These are phyloP conservation scores for Perodicticus potto DNA, from an alignment of 2,797 vertebrate genomes.

Conservation along the genomic window DNA sequence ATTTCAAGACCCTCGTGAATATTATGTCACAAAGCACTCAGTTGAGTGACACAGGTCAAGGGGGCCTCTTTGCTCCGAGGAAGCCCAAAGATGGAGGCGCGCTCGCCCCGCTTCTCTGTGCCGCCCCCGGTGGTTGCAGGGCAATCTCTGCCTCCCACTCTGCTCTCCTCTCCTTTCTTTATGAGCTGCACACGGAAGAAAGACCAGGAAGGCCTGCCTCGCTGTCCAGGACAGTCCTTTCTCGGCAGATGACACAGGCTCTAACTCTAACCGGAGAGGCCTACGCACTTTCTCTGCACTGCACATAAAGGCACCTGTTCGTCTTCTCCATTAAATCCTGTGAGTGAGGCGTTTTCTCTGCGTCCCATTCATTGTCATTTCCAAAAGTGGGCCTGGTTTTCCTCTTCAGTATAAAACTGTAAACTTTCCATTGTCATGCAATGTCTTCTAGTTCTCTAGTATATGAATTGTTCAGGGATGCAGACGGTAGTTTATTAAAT, in stretches of 20 bases:
- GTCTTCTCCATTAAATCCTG: background rate
- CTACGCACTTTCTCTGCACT: background rate
- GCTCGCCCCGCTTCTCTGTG: background rate
- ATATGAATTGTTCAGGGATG: background rate
- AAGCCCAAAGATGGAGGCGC: background rate
- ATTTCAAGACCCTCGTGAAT: background rate
- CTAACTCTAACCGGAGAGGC: background rate
- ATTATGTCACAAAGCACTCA: background rate
- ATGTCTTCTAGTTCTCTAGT: background rate
- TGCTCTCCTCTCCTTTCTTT: no score
- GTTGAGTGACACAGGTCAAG: background rate
- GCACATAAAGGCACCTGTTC: background rate
- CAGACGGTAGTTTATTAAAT: background rate
- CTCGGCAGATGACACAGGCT: background rate
- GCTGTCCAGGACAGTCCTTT: background rate
- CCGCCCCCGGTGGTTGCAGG: accelerated
- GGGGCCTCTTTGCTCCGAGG: background rate
- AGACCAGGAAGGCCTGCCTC: background rate
- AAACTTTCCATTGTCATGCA: background rate
- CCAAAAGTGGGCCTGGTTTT: background rate
- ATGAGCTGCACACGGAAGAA: accelerated
- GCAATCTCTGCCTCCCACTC: background rate
- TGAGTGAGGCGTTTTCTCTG: background rate
- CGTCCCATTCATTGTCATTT: background rate
- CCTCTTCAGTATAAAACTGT: background rate